phyloP scores from a whole-genome alignment of 1,140 invertebrate genomes.

The Orussus abietinus region DNA sequence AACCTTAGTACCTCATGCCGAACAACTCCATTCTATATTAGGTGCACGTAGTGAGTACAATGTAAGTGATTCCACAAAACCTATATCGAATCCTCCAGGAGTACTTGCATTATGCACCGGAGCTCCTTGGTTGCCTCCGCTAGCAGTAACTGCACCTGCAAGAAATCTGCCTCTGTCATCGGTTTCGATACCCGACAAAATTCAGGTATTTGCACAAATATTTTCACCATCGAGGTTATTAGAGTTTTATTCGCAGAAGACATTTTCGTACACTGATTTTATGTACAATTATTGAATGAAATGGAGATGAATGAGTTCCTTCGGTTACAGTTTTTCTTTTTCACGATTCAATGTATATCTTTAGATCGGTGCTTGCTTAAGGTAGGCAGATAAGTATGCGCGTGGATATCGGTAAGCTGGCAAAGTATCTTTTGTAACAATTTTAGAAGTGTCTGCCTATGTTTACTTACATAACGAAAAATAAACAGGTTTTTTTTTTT shows the following conservation, averaged over 20 bases:
- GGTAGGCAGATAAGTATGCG: conserved; percentile 17
- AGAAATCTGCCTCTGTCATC: conserved; percentile 45
- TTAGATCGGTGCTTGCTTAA: conserved; percentile 23
- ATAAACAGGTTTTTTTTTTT: no score
- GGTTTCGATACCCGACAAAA: conserved; percentile 35
- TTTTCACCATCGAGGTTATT: background rate
- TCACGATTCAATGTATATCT: conserved; percentile 15
- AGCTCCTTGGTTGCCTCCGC: conserved; percentile 66
- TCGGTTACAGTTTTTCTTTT: background rate
- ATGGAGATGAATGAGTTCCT: background rate
- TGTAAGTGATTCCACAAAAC: conserved; percentile 31
- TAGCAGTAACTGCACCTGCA: conserved; percentile 64
- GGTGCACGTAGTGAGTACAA: conserved; percentile 40
- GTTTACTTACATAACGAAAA: no score
- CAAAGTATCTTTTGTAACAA: no score
- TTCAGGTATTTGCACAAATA: conserved; percentile 29
- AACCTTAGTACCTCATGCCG: conserved; percentile 46
- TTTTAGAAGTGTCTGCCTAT: no score
- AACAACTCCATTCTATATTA: conserved; percentile 47
- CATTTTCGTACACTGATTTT: no score
- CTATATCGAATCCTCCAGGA: conserved; percentile 38
- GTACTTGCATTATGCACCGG: conserved; percentile 44
- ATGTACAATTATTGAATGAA: no score
- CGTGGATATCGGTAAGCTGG: no score
- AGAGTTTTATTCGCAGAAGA: no score